These are phyloP conservation scores for Apolygus lucorum DNA, from an alignment of 1,140 invertebrate genomes.

Conservation along the genomic window DNA sequence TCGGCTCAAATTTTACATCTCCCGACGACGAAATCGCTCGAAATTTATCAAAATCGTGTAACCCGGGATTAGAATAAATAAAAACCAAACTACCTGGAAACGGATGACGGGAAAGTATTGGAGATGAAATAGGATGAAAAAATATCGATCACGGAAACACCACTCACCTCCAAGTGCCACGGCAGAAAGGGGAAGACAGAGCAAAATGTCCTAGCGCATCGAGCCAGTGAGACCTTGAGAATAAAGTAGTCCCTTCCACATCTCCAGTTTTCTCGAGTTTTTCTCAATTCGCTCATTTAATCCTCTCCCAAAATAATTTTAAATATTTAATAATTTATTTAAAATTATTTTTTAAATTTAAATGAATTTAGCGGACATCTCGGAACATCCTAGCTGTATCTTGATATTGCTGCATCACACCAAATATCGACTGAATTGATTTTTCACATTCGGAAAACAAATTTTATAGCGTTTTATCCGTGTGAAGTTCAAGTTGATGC, in stretches of 20 bases:
- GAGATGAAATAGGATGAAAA: conserved; percentile 32
- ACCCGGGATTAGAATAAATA: conserved; percentile 9
- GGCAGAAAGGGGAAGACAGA: conserved; percentile 47
- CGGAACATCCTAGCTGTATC: too few species aligned
- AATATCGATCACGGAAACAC: conserved; percentile 37
- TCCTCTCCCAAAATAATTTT: too few species aligned
- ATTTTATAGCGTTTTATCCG: too few species aligned
- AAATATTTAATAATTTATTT: too few species aligned
- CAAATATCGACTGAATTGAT: too few species aligned
- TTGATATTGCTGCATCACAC: too few species aligned
- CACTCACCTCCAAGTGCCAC: conserved; percentile 49
- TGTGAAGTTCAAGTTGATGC: too few species aligned
- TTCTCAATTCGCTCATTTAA: too few species aligned
- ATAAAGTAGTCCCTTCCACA: conserved; percentile 25
- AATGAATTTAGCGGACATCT: too few species aligned
- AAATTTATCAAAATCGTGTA: background rate
- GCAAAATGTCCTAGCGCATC: conserved; percentile 42
- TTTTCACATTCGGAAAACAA: too few species aligned
- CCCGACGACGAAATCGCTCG: background rate
- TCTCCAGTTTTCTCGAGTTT: background rate
- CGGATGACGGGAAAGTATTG: conserved; percentile 35
- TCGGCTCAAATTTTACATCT: background rate
- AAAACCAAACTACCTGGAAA: conserved; percentile 38
- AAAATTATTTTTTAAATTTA: too few species aligned
- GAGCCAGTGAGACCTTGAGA: conserved; percentile 19